Percentiles rank a stretch among this genome's conserved stretches.
phyloP scores from a whole-genome alignment of 2,113 vertebrate species.

The Engystomops pustulosus region DNA sequence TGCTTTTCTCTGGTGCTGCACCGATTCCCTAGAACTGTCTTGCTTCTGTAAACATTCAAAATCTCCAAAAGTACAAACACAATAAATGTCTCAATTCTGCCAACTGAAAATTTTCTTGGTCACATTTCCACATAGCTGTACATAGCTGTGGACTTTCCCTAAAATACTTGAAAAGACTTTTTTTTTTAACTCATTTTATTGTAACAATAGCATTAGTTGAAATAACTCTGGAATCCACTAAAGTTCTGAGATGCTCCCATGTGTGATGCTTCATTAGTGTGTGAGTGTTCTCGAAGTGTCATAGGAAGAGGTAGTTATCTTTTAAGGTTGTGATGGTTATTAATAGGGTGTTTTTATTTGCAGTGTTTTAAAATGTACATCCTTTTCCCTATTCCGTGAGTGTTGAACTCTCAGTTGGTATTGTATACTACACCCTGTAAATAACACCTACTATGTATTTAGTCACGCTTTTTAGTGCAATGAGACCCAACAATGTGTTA shows the following conservation, averaged over 20 bases:
- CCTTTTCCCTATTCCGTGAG: background rate
- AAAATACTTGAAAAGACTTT: too few species aligned
- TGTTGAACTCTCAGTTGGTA: background rate
- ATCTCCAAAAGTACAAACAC: background rate
- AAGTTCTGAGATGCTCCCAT: background rate
- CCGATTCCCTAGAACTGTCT: too few species aligned
- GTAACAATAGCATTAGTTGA: too few species aligned
- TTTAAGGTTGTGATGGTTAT: background rate
- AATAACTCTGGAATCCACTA: background rate
- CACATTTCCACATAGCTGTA: background rate
- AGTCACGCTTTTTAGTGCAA: background rate
- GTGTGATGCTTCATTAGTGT: background rate
- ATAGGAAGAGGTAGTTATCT: background rate
- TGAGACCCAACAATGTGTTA: slow-evolving; percentile 8
- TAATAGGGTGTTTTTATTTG: background rate
- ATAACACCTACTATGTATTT: background rate
- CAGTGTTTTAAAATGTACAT: background rate
- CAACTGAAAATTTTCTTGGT: background rate
- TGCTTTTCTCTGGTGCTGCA: background rate
- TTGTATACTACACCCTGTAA: background rate
- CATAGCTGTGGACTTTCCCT: background rate
- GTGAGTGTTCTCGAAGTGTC: background rate
- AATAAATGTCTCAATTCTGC: background rate
- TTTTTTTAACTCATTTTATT: too few species aligned
- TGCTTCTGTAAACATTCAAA: background rate